Evolutionary conservation across 2,888 invertebrate species (phyloP).

Genomic region (Mimas tiliae): DNA sequence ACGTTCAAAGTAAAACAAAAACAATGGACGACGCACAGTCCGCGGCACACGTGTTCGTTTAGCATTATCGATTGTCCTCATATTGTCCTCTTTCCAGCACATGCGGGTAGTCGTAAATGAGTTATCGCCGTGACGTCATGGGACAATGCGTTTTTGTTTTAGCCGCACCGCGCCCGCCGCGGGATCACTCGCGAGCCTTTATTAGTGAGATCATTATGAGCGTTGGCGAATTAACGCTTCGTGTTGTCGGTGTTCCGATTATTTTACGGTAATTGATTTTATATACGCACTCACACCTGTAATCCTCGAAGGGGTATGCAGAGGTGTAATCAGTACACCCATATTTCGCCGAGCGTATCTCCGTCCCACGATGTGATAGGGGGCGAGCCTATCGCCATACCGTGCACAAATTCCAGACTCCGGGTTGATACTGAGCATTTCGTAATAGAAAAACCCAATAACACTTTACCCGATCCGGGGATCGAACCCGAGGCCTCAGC

Average conservation of each 20-base stretch:
- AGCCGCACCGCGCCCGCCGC: slow-evolving; percentile 38
- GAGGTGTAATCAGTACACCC: no score
- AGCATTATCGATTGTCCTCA: slow-evolving; percentile 79
- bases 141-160: slow-evolving; percentile 69
- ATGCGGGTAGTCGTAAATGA: slow-evolving; percentile 75
- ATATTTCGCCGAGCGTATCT: no score
- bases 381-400: no score
- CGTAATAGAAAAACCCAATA: no score
- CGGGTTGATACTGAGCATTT: no score
- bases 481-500: no score
- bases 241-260: slow-evolving; percentile 10
- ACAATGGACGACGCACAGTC: slow-evolving; percentile 53
- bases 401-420: no score
- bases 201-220: slow-evolving; percentile 10
- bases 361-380: no score
- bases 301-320: no score
- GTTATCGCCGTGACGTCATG: slow-evolving; percentile 73
- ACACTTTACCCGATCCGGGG: no score
- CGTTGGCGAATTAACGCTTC: not conserved
- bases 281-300: no score
- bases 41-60: slow-evolving; percentile 73
- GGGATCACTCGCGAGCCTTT: slow-evolving; percentile 7
- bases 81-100: slow-evolving; percentile 64
- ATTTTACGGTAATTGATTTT: not conserved
- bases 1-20: slow-evolving; percentile 51